Base-by-base conservation (phyloP, 2,797 vertebrate genomes). In the Morus bassanus region DNA sequence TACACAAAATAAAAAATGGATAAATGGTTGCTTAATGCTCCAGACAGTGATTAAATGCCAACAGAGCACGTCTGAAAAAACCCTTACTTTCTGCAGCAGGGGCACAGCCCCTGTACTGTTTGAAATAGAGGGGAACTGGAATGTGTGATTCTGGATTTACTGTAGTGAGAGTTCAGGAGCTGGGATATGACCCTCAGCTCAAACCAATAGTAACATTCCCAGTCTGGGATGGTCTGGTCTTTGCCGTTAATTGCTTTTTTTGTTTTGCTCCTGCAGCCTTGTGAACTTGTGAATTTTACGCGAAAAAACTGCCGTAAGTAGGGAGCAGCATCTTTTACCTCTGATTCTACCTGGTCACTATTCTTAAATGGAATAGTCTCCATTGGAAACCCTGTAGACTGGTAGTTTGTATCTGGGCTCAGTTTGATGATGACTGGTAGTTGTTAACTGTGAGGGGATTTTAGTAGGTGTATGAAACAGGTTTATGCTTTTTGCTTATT, bases 221-320 rank as follows among this genome's bases (percentile, higher is more conserved):
- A 25, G 14, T 74, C 21, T 84, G 31, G 15, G 8, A 16, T 79
- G 22, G 16, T 63, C 50, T 73, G 28, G 24, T 14, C 39, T 74
- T 79, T 91, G 22, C 27, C 13, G 31, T 78, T 95, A 77, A 90
- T 86, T 81, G 15, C 19, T 33, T 67, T 91, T 91, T 74, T 78
- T 76, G 13, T 78, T 88, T 75, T 65, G 43, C 18, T 88, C 41
- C 86, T 92, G 57, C 96, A 99, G 99, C 98, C 98, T 78, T 99
- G 99, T 97, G 96, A 99, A 93, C 98, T 99, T 96, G 97, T 99
- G 84, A 97, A 97, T 85, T 98, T 98, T 92, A 97, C 98, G 65
- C 92, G 97, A 93, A 97, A 98, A 89, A 99, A 99, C 96, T 99
- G 99, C 93, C 98, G 98, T 99, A 97, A 98, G 98, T 97, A 87